These are phyloP conservation scores for Lutjanus argentimaculatus DNA, from an alignment of 2,797 vertebrate species.

Conservation along the genomic window DNA sequence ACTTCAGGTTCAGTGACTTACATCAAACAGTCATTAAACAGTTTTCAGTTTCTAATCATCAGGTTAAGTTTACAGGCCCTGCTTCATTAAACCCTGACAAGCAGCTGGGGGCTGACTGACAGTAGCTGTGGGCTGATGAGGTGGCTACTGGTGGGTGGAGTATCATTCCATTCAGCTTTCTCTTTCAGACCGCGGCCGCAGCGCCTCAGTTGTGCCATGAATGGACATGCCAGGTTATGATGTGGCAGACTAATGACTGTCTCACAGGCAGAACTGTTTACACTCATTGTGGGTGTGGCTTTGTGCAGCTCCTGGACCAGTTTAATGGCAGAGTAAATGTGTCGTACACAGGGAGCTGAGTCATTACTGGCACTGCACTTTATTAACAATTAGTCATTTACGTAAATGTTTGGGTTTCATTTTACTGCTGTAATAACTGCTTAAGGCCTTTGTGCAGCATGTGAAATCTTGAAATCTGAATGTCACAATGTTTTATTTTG, in stretches of 20 bases:
- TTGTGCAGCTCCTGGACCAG: not conserved
- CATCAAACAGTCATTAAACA: not conserved
- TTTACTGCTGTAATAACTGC: not conserved
- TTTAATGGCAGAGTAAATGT: conserved; percentile 12
- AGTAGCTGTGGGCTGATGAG: conserved; percentile 3
- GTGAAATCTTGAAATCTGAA: no score
- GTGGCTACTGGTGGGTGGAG: conserved; percentile 20
- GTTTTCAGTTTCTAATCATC: not conserved
- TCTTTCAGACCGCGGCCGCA: conserved; percentile 21
- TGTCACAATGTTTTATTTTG: no score
- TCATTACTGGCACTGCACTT: not conserved
- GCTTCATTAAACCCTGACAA: not conserved
- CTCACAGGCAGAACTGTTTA: conserved; percentile 11
- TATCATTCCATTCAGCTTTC: conserved; percentile 26
- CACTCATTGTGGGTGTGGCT: conserved; percentile 12
- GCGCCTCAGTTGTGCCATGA: conserved; percentile 17
- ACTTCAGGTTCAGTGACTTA: not conserved
- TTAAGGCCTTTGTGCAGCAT: not conserved
- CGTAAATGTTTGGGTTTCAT: not conserved
- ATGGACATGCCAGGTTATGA: conserved; percentile 22
- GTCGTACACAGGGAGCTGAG: not conserved
- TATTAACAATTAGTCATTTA: conserved; percentile 4
- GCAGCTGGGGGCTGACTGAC: no score
- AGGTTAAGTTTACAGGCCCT: not conserved
- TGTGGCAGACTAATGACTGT: conserved; percentile 27